Evolutionary conservation across 2,888 invertebrate genomes (phyloP).

Genomic region (Dasypolia templi): DNA sequence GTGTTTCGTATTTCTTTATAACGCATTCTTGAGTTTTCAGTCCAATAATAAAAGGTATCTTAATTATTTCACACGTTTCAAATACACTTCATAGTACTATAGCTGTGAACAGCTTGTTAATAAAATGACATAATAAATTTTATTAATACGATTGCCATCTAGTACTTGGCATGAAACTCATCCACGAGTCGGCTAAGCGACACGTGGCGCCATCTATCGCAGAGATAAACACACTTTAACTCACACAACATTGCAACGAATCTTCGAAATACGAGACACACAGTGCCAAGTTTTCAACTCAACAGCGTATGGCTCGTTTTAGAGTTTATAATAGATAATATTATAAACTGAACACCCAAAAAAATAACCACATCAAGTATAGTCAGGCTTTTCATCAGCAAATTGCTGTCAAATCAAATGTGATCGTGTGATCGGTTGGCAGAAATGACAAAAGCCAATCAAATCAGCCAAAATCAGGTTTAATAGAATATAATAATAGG

Average conservation of each 20-base stretch:
- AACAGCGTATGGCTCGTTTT: slow-evolving; percentile 17
- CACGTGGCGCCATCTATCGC: slow-evolving; percentile 55
- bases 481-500: neutral
- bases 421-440: neutral
- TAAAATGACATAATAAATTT: slow-evolving; percentile 31
- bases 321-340: slow-evolving; percentile 6
- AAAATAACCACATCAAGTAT: neutral
- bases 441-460: neutral
- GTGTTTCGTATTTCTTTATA: neutral
- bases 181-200: slow-evolving; percentile 1
- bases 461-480: neutral
- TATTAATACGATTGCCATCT: slow-evolving; percentile 12
- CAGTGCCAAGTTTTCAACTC: slow-evolving; percentile 42
- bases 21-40: neutral
- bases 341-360: neutral
- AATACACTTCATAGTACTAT: neutral
- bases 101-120: slow-evolving; percentile 10
- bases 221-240: slow-evolving; percentile 28
- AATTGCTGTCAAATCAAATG: neutral
- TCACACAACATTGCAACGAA: slow-evolving; percentile 5
- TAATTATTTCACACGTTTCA: neutral
- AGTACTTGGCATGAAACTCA: slow-evolving; percentile 39
- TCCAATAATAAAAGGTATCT: neutral
- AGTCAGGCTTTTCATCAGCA: neutral
- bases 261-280: slow-evolving; percentile 20